Base-by-base conservation (phyloP, 2,888 invertebrate genomes). In the Eupsilia transversa region DNA sequence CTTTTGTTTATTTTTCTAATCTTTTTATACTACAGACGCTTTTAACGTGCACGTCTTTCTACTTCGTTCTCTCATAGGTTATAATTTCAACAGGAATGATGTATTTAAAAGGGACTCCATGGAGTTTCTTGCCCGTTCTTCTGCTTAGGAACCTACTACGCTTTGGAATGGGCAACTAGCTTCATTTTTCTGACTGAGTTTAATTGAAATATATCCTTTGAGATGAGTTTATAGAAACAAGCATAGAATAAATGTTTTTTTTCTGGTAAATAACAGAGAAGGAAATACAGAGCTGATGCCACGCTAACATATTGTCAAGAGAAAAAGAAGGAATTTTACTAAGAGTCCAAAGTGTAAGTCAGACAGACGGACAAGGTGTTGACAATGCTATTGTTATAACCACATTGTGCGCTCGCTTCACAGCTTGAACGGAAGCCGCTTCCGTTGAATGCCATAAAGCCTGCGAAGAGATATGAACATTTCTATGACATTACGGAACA, bases 391-490 rank as follows among this genome's bases (percentile, higher is more conserved):
- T 72, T 74, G 74, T 78, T 77, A 56, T 56, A 54, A 74, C 60
- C 33, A 78, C 74, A 80, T 74, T 78, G 60, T 77, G 30, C 30
- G 46, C 72, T 56, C 74, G 20, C 41, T 80, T 56, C 60, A 56
- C 74, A 80, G 77, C 74, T 74, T 56, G 54, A 80, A 80, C 77
- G 80, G 80, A 78, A 78, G 27, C 49, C 20, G 35, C 49, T 78
- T 74, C 74, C 41, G 60, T 56, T n/a, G 27, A 54, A 54, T 35
- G 35, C n/a, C 49, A 30, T 74, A 61, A 73, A 78, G 74, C 41
- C 9, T 43, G 57, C n/a, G 33, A 65, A 49, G 59, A 60, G 80
- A 77, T 73, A 80, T 49, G 65, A 65, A 60, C 60, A 73, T 65
- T 77, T 79, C 64, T 61, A n/a, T n/a, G 17, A 60, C 14, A 33